These are phyloP conservation scores for Diaperis boleti DNA, from an alignment of 2,888 invertebrate species.

Conservation along the genomic window DNA sequence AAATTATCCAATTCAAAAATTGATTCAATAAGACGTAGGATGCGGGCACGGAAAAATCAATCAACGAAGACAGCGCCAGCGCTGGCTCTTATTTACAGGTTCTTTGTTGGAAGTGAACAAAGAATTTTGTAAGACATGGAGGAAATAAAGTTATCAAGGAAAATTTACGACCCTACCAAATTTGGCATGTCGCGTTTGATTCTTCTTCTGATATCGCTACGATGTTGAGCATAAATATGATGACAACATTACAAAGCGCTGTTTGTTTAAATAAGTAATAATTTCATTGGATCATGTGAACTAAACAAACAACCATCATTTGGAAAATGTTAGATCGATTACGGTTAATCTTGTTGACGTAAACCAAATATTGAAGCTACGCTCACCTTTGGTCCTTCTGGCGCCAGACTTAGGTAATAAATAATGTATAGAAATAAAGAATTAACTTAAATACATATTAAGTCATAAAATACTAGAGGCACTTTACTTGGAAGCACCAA, in stretches of 20 bases:
- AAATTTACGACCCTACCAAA: constrained; percentile 20
- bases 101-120: background rate
- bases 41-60: background rate
- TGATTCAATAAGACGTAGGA: background rate
- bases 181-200: constrained; percentile 18
- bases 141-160: constrained; percentile 18
- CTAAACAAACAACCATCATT: no score
- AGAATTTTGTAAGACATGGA: background rate
- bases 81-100: no score
- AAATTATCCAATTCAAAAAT: background rate
- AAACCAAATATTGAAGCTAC: background rate
- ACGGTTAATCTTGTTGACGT: constrained; percentile 5
- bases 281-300: background rate
- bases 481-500: no score
- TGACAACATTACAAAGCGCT: background rate
- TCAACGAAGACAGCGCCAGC: background rate
- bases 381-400: background rate
- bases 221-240: background rate
- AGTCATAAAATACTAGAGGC: background rate
- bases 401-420: background rate
- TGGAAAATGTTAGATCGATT: background rate
- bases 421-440: no score
- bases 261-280: background rate
- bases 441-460: no score
- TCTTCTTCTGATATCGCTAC: constrained; percentile 11